A percentile compares a stretch with the other conserved stretches of the same genome.
Conservation (phyloP, 2,113 vertebrate genomes). For the Butorides virescens region DNA sequence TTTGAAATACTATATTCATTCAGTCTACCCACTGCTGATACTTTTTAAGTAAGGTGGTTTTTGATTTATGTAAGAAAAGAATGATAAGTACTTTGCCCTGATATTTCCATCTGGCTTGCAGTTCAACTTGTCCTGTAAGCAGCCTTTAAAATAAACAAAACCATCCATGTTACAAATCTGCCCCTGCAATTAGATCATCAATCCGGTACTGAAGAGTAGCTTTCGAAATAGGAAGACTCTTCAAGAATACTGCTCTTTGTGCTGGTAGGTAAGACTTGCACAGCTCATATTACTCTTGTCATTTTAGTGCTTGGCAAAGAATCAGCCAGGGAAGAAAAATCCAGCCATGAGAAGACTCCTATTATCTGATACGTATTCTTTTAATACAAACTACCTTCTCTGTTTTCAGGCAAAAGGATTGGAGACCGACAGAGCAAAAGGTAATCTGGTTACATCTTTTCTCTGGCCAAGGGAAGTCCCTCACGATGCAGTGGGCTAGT, state of each 20-base stretch:
- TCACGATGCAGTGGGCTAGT: neutral
- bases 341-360: neutral
- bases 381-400: neutral
- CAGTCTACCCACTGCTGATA: neutral
- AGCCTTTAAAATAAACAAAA: conserved; percentile 13
- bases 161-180: neutral
- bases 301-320: neutral
- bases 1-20: neutral
- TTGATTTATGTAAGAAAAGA: neutral
- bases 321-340: neutral
- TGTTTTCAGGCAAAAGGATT: neutral
- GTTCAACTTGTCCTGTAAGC: neutral
- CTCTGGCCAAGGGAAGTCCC: neutral
- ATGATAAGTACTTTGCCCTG: neutral
- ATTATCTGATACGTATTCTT: neutral
- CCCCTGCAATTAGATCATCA: conserved; percentile 1
- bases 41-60: neutral
- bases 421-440: neutral
- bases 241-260: neutral
- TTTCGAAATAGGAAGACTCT: neutral
- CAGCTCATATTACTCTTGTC: neutral
- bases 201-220: neutral
- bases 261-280: neutral
- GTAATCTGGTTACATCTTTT: neutral
- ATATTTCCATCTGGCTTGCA: conserved; percentile 16